These are phyloP conservation scores for Dicranocentrus wangi DNA, from an alignment of 2,888 invertebrate species.

Conservation along the genomic window DNA sequence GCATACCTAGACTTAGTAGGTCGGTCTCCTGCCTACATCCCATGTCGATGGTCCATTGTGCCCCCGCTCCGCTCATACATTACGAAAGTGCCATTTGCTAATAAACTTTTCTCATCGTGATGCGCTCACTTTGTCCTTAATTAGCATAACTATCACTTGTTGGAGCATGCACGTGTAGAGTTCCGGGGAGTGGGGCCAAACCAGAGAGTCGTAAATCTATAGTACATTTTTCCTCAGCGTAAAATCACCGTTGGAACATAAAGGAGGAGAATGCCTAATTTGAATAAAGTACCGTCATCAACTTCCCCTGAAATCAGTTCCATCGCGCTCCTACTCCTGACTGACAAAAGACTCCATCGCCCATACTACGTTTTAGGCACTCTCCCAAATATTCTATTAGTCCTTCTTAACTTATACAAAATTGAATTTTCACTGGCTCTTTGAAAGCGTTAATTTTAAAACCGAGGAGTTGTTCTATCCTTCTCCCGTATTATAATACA, in stretches of 20 bases:
- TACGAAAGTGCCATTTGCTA: constrained; percentile 5
- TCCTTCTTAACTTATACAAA: constrained; percentile 34
- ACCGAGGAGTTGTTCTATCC: not conserved
- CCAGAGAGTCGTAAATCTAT: not conserved
- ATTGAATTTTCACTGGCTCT: constrained; percentile 29
- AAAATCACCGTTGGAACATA: not conserved
- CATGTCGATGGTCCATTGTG: not conserved
- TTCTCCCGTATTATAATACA: not conserved
- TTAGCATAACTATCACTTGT: constrained; percentile 46
- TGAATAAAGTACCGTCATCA: constrained; percentile 33
- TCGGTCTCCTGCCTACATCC: no score
- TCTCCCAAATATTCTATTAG: constrained; percentile 11
- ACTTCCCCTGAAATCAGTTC: constrained; percentile 7
- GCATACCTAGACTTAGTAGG: constrained; percentile 3
- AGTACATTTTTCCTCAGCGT: not conserved
- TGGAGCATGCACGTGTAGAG: constrained; percentile 23
- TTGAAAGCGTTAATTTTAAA: constrained; percentile 36
- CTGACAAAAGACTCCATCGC: no score
- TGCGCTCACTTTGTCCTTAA: constrained; percentile 36
- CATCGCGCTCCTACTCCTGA: no score
- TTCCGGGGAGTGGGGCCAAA: not conserved
- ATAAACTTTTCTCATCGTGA: constrained; percentile 10
- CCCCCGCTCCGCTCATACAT: not conserved
- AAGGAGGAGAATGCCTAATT: constrained; percentile 24
- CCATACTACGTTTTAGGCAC: no score